These are phyloP conservation scores for Thripadectes ignobilis DNA, from an alignment of 2,797 vertebrate species.

Conservation along the genomic window DNA sequence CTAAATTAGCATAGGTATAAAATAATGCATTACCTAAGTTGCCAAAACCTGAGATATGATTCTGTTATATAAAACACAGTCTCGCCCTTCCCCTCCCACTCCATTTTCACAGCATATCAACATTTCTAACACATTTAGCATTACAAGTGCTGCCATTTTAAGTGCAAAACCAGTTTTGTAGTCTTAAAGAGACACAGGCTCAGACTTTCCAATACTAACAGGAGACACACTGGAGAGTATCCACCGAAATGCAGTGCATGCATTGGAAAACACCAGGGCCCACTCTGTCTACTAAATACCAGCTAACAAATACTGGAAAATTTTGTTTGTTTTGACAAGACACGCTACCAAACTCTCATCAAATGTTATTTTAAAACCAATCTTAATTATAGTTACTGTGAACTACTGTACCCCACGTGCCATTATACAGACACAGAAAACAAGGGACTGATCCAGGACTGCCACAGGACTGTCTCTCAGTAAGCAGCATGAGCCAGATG, in stretches of 20 bases:
- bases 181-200: neutral
- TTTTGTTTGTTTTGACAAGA: neutral
- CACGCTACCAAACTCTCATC: neutral
- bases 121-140: neutral
- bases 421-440: neutral
- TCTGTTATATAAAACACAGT: conserved; percentile 3
- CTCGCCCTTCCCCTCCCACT: neutral
- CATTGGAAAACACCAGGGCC: neutral
- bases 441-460: neutral
- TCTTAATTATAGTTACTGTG: neutral
- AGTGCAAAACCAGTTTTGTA: neutral
- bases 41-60: neutral
- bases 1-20: neutral
- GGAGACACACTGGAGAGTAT: neutral
- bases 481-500: neutral
- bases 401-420: neutral
- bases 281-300: neutral
- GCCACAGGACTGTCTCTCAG: neutral
- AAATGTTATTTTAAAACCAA: neutral
- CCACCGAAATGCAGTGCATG: neutral
- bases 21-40: neutral
- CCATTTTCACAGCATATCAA: conserved; percentile 1
- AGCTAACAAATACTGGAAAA: neutral
- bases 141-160: neutral
- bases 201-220: neutral